Conservation (phyloP, 1,140 invertebrate genomes). For the Aphelinus certus region DNA sequence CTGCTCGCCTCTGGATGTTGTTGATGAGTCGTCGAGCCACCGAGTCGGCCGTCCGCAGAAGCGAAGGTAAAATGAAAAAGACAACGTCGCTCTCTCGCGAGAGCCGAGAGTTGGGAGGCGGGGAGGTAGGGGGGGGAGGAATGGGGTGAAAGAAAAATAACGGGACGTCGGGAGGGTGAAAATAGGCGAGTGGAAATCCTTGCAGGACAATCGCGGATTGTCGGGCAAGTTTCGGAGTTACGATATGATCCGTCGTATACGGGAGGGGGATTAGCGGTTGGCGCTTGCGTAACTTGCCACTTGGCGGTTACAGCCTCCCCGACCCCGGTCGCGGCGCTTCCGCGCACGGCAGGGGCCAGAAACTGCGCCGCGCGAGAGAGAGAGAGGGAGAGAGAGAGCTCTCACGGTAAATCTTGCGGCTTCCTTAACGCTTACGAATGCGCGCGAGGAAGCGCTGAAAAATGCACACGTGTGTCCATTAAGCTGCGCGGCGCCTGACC, state of each 20-base stretch:
- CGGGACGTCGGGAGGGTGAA: not conserved
- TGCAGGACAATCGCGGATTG: not conserved
- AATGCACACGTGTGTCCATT: no score
- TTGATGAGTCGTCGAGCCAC: no score
- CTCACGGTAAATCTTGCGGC: constrained; percentile 17
- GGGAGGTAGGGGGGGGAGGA: not conserved
- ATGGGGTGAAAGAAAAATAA: no score
- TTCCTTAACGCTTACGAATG: constrained; percentile 25
- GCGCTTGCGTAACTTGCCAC: constrained; percentile 11
- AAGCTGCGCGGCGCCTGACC: no score
- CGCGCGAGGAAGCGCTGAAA: not conserved
- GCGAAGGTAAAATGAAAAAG: no score
- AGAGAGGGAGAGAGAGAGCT: not conserved
- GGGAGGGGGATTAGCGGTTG: not conserved
- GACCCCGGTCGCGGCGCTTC: no score
- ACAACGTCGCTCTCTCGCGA: not conserved
- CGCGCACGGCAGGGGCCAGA: not conserved
- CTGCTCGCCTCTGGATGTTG: no score
- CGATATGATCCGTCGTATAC: not conserved
- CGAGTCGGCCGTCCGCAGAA: no score
- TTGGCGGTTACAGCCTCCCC: not conserved
- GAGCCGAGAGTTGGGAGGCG: not conserved
- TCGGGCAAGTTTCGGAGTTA: constrained; percentile 14
- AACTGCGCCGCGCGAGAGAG: not conserved
- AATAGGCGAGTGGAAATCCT: not conserved